Conservation (phyloP, 2,888 invertebrate species). For the Eilema griseolum region DNA sequence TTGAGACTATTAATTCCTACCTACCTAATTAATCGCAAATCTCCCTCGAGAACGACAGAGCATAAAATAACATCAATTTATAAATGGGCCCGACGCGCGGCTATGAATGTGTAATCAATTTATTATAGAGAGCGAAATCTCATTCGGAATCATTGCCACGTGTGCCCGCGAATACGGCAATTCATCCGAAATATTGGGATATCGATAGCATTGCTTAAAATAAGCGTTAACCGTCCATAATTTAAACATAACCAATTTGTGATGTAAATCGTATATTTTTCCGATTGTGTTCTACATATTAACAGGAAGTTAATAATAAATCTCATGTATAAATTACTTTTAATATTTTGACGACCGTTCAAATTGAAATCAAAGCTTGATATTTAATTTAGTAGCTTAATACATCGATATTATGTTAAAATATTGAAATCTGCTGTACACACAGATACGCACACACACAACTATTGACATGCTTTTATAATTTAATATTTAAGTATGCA, state of each 20-base stretch:
- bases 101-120: slow-evolving; percentile 3
- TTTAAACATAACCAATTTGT: slow-evolving; percentile 2
- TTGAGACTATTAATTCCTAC: too few relatives aligned
- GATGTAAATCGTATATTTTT: not conserved
- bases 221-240: not conserved
- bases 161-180: slow-evolving; percentile 4
- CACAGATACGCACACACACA: too few relatives aligned
- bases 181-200: slow-evolving; percentile 1
- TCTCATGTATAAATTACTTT: not conserved
- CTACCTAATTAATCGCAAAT: not conserved
- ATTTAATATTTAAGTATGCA: too few relatives aligned
- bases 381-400: not conserved
- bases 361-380: not conserved
- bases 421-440: not conserved
- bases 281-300: not conserved
- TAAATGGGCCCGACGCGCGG: not conserved
- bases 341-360: not conserved
- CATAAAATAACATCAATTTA: not conserved
- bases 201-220: slow-evolving; percentile 1
- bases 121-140: slow-evolving; percentile 5
- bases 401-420: not conserved
- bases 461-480: not conserved
- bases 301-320: not conserved
- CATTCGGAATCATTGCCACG: slow-evolving; percentile 3
- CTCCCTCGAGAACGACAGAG: not conserved